Base-by-base conservation (phyloP, 1,140 invertebrate species). In the Copidosoma floridanum region DNA sequence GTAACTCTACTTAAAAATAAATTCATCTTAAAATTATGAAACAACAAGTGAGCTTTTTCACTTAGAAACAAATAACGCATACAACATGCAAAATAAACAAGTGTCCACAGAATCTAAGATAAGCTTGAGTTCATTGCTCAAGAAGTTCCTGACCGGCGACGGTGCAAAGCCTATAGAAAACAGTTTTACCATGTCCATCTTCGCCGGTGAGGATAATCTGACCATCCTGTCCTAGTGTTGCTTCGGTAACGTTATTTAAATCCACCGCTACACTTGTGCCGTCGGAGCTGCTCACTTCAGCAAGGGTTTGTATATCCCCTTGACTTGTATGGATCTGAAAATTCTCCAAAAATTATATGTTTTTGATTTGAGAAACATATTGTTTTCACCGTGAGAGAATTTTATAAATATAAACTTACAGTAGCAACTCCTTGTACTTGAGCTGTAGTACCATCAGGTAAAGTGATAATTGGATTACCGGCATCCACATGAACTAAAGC, bases 401-500 rank as follows among this genome's bases (percentile, higher is more conserved):
- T 21, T 47, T 5, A 47, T 3, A 21, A 26, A 32, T 27, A 47
- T n/a, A 48, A 12, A 78, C 83, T 85, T 83, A 93, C 90, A 65
- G 91, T 90, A 61, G 92, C 90, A 67, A 95, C 90, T 57, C 90
- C 89, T 81, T 92, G 89, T 41, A 98, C 93, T 79, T 96, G 94
- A 16, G 94, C 94, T 24, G 94, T 95, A 59, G 94, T 97, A 51
- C 95, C 95, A 80, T 98, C 95, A 2, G 94, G 92, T 72, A 98
- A 83, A 20, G 94, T 97, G 64, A 97, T 95, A 67, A 97, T 93
- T 29, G 94, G 91, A 79, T 92, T 94, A 70, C 89, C 93, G 37
- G 94, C 93, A 84, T 98, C 95, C 55, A 98, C 92, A 80, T 97
- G 95, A 64, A 98, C 95, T 52, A 98, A 90, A 24, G 94, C 97